Base-by-base conservation (phyloP, 2,113 vertebrate species). In the Drymodes brunneopygia region DNA sequence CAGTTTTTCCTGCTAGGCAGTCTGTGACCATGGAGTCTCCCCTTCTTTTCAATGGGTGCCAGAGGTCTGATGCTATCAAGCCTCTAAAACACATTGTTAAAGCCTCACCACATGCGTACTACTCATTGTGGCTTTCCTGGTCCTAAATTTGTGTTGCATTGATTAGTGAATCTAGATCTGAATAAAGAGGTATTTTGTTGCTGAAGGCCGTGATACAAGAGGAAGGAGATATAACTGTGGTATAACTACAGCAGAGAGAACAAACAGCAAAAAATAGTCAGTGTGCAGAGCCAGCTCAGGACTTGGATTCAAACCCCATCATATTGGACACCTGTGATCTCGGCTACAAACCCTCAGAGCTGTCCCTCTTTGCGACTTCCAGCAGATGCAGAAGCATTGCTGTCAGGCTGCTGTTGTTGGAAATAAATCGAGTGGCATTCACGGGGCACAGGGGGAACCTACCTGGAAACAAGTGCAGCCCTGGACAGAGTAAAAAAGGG, bases 61-160 rank as follows among this genome's bases (percentile, higher is more conserved):
- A 44, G 5, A 8, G 6, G 3, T 50, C 31, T 40, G 48, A 35
- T 9, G 1, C 33, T 23, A 7, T n/a, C 7, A 8, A 67, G 24
- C 12, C 24, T 81, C 64, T 86, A 42, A 60, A 86, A 77, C 7
- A 14, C 0, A 0, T 9, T 21, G 15, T 29, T 50, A 54, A 3
- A 66, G 16, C 6, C 40, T 72, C 35, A 71, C 22, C 0, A 0
- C 47, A 21, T 1, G 1, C 42, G n/a, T 23, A 25, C 0, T 9
- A 29, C 25, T 42, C n/a, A 15, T 15, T 36, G 24, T 20, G n/a
- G 36, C 17, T 81, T 73, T 73, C 38, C 61, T 71, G 33, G 14
- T 66, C 27, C 42, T 79, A 33, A 71, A 38, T 56, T 38, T 24
- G 40, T 42, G 10, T 51, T 14, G 3, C 2, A 1, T 15, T 57